Percentiles rank a stretch among this genome's conserved stretches.
Evolutionary conservation across 2,888 invertebrate species (phyloP).

Genomic region (Eumacrocentrus americanus): DNA sequence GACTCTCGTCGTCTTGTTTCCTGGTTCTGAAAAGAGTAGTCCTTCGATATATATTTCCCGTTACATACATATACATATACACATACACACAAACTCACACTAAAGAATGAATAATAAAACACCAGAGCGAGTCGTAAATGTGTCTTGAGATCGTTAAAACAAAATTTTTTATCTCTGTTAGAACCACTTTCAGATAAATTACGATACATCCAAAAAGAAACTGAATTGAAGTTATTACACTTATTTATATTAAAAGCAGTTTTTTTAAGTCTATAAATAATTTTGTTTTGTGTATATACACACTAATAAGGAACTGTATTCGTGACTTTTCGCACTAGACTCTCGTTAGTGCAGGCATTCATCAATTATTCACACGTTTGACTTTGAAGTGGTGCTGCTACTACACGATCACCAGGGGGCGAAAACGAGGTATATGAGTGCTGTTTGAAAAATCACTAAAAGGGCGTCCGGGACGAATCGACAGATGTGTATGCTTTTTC

Average conservation of each 20-base stretch:
- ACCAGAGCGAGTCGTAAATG: conserved; percentile 14
- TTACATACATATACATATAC: conserved; percentile 7
- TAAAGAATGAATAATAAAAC: background rate
- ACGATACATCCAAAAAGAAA: conserved; percentile 2
- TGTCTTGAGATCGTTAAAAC: conserved; percentile 18
- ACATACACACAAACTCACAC: conserved; percentile 7
- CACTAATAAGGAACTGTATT: background rate
- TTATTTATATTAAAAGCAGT: no score
- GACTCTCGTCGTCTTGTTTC: conserved; percentile 12
- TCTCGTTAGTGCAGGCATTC: conserved; percentile 59
- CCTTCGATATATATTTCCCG: background rate
- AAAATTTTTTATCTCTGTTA: background rate
- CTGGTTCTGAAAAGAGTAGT: background rate
- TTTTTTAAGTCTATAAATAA: background rate
- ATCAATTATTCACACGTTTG: conserved; percentile 57
- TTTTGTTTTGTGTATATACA: background rate
- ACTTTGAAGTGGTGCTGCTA: conserved; percentile 42
- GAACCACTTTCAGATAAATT: conserved; percentile 12
- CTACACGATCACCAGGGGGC: background rate
- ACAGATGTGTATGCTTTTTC: conserved; percentile 49
- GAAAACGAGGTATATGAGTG: conserved; percentile 3
- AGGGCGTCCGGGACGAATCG: conserved; percentile 51
- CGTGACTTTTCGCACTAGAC: conserved; percentile 43
- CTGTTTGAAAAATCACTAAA: conserved; percentile 23
- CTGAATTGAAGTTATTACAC: conserved; percentile 3